These are phyloP conservation scores for Phenganax subtilis DNA, from an alignment of 92 coral and sea anemone species.

Conservation along the genomic window DNA sequence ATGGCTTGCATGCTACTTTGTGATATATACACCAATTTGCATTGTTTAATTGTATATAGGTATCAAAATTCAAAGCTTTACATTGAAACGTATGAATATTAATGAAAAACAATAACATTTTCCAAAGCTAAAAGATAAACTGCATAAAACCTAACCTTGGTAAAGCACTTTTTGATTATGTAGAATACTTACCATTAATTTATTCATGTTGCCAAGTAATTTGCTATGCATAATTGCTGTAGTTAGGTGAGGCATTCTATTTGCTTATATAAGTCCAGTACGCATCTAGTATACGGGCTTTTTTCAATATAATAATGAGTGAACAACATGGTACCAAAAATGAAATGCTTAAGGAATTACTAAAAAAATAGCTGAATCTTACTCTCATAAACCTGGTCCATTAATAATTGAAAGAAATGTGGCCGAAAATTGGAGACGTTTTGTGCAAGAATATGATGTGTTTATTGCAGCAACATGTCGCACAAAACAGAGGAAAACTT, in stretches of 20 bases:
- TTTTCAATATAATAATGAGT: background rate
- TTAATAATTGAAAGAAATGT: slow-evolving; percentile 28
- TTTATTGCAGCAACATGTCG: slow-evolving; percentile 22
- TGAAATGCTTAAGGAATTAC: background rate
- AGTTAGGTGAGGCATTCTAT: background rate
- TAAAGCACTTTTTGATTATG: no score
- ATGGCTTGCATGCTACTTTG: no score
- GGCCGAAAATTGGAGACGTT: slow-evolving; percentile 38
- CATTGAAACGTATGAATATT: no score
- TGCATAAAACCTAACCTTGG: no score
- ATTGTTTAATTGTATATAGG: no score
- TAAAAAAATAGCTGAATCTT: slow-evolving; percentile 25
- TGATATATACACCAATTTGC: no score
- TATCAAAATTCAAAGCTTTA: no score
- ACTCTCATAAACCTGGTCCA: slow-evolving; percentile 32
- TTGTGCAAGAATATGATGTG: slow-evolving; percentile 35
- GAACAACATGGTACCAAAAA: slow-evolving; percentile 38
- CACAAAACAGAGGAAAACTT: slow-evolving; percentile 22
- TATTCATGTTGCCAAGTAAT: no score
- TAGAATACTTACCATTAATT: no score
- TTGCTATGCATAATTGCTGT: background rate
- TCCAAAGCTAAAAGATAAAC: no score
- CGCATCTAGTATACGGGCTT: no score
- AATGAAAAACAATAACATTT: no score
- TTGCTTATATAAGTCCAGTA: background rate